Evolutionary conservation across 2,797 vertebrate species (phyloP), one percentile per base, ranked within the genome.

Genomic region (Halcyon chelicuti): DNA sequence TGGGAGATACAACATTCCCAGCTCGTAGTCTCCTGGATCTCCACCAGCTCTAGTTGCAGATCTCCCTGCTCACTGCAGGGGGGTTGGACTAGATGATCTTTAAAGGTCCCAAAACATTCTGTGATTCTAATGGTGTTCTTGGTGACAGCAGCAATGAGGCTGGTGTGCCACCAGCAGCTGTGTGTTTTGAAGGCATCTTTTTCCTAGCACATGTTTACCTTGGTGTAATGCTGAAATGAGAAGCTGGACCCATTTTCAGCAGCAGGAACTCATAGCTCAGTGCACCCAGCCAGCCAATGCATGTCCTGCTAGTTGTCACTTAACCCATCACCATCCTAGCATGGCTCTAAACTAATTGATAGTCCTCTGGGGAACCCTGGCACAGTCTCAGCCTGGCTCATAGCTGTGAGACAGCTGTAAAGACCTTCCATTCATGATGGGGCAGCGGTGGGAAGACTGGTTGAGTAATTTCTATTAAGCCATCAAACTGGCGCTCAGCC

Each of bases 401-500:
- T 44, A 52, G 15, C 51, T 4, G 0, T 1, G 33, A 29, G 46
- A 12, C 0, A 2, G 5, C 62, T 35, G 23, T 71, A 85, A 49
- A 93, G 29, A 21, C 55, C 22, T 62, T 55, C 63, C 65, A 61
- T 46, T 67, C 26, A 17, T 3, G 54, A 46, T 0, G 1, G 19
- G 44, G 18, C 60, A 31, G 65, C 0, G 0, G 11, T 37, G 74
- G 67, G 28, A 67, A 82, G 74, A 22, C 9, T 40, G 67, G 9
- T 21, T 49, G 65, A 62, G 68, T 71, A 16, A n/a, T 55, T 84
- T 20, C 66, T 21, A 0, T 9, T 22, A 81, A 91, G 65, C 75
- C 91, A 67, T 90, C 86, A 47, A 19, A 31, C 49, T 67, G 90
- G 92, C 86, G 8, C 40, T 33, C 67, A 63, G 88, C 93, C 95